A percentile compares a stretch with the other conserved stretches of the same genome.
phyloP scores from a whole-genome alignment of 2,888 invertebrate species.

The Thecophora atra region DNA sequence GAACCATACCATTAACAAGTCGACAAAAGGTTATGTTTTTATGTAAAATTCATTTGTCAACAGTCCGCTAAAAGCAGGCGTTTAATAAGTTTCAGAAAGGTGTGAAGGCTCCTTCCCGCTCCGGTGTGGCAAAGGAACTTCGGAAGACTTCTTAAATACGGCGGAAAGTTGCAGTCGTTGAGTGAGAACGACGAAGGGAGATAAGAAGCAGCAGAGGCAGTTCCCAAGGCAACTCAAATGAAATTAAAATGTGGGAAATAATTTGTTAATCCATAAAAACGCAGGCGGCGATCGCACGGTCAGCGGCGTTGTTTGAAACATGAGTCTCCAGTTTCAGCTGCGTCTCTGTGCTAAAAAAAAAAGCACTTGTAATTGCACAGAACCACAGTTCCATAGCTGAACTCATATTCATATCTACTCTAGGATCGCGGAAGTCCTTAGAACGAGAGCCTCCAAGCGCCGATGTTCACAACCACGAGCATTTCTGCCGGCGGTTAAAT shows the following conservation, averaged over 20 bases:
- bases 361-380: not conserved
- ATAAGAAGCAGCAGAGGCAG: not conserved
- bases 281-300: no score
- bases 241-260: not conserved
- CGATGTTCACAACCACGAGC: constrained; percentile 17
- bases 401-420: not conserved
- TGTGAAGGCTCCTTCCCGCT: not conserved
- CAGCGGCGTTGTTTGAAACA: no score
- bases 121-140: no score
- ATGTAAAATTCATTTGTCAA: not conserved
- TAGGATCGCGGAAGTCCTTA: not conserved
- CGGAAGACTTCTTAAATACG: not conserved
- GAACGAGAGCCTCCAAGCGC: not conserved
- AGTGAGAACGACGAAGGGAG: not conserved
- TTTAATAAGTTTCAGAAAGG: not conserved
- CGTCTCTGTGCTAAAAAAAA: not conserved
- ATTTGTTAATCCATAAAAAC: not conserved
- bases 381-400: not conserved
- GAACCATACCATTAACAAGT: no score
- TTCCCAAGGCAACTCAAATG: not conserved
- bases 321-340: no score
- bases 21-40: no score
- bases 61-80: not conserved
- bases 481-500: constrained; percentile 45
- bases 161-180: not conserved